Base-by-base conservation (phyloP, 2,113 vertebrate genomes). In the Chitala chitala region DNA sequence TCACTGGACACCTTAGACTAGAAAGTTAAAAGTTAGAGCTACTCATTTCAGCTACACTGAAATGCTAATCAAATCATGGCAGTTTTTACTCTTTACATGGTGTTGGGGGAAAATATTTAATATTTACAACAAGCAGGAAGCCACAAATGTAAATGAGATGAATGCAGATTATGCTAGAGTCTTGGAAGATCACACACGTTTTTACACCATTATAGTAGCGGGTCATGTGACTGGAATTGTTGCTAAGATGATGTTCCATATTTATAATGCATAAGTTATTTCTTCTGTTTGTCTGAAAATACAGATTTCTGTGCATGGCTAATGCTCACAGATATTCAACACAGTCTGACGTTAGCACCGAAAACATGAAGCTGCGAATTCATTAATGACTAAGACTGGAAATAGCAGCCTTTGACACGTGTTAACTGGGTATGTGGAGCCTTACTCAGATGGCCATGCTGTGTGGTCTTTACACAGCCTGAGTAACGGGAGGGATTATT, bases 351-450 rank as follows among this genome's bases (percentile, higher is more conserved):
- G 42, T 29, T 38, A 46, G 64, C 64, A 68, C n/a, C n/a, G n/a
- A n/a, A n/a, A 46, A 68, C n/a, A 42, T 68, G 24, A 68, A 68
- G 22, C 22, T 68, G 33, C 10, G 26, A 24, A 48, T 24, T n/a
- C 64, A 46, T 68, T 68, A 36, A 68, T 46, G 42, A 68, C 46
- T 68, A 68, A 68, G 36, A 10, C 7, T 26, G 12, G 40, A 26
- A 68, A 38, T n/a, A 15, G 64, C 42, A 68, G 24, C 64, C 20
- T 48, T 48, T 63, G 58, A 63, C 15, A 40, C 40, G 4, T 22
- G 36, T 22, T 66, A 38, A 26, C 20, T 26, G 40, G 22, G 40
- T 24, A 66, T 13, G 64, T 7, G 15, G n/a, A 44, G 33, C 31
- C n/a, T 63, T 63, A 26, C 33, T 63, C 33, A 61, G 38, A 36